Conservation (phyloP, 2,888 invertebrate genomes). For the Allacma fusca region DNA sequence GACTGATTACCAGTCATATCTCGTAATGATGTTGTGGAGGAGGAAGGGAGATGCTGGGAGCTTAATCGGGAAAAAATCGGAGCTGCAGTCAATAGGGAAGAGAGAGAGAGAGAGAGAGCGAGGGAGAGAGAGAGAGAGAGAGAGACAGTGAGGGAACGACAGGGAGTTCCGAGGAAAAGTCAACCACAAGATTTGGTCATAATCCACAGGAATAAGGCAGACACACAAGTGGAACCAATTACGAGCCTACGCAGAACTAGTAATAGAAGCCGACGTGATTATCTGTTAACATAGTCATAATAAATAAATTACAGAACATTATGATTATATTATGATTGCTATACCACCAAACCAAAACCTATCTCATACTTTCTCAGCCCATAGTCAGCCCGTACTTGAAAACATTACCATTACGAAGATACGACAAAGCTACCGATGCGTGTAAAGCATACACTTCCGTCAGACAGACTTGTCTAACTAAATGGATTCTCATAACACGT, state of each 20-base stretch:
- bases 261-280: conserved; percentile 13
- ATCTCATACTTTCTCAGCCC: no score
- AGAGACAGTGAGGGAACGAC: neutral
- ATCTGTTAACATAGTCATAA: conserved; percentile 16
- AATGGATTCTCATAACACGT: conserved; percentile 13
- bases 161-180: no score
- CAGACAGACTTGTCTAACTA: conserved; percentile 9
- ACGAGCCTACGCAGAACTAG: neutral
- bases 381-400: no score
- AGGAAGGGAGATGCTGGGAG: no score
- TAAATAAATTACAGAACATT: conserved; percentile 6
- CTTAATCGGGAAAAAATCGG: neutral
- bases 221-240: neutral
- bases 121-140: neutral
- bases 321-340: conserved; percentile 5
- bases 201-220: neutral
- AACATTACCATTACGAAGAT: no score
- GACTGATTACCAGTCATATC: no score
- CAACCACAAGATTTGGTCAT: neutral
- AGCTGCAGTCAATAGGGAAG: neutral
- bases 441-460: conserved; percentile 13
- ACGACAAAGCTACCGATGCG: conserved; percentile 10
- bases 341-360: no score
- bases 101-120: neutral
- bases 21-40: no score